Evolutionary conservation across 2,113 vertebrate genomes (phyloP), one percentile per base, ranked within the genome.

Genomic region (Machaerirhynchus nigripectus): DNA sequence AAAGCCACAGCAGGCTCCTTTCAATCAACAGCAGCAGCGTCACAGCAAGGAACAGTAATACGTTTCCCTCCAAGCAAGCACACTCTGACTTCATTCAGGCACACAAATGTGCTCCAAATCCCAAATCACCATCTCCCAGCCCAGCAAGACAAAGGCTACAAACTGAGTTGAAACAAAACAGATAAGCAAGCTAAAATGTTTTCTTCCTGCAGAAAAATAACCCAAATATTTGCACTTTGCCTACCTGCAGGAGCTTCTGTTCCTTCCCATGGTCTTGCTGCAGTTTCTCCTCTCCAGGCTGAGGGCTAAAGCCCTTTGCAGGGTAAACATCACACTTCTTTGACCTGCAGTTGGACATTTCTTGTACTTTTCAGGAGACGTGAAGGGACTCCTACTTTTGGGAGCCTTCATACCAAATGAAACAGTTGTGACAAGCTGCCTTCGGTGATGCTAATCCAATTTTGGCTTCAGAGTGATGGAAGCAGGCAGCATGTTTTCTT

Each of bases 1-100:
- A 84, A 93, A 90, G 68, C 33, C 95, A 76, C 96, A 95, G 96
- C 96, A 96, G 92, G 94, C 15, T 92, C 42, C 86, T 92, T 93
- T 97, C 95, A 92, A 80, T 96, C 95, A 89, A 70, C 74, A 84
- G 77, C 79, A 84, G 50, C 79, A 63, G 83, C 23, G 20, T 88
- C 90, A 87, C 95, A 91, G 94, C 50, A 46, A 94, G 83, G 56
- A 85, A 52, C 89, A 89, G 76, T 27, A 91, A 93, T 82, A 78
- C 37, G 77, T 92, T 96, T 90, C 69, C 86, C 88, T 94, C 69
- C 68, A 40, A 93, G 87, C 90, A 89, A 87, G 39, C 70, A 84
- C 4, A 2, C 53, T 73, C 82, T 89, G 91, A 35, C 81, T 97
- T 80, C 94, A 83, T 82, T 92, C 86, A 89, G 53, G 80, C 70